Percentiles rank a stretch among this genome's conserved stretches.
Conservation (phyloP, 2,888 invertebrate genomes). For the Epinotia nisella region DNA sequence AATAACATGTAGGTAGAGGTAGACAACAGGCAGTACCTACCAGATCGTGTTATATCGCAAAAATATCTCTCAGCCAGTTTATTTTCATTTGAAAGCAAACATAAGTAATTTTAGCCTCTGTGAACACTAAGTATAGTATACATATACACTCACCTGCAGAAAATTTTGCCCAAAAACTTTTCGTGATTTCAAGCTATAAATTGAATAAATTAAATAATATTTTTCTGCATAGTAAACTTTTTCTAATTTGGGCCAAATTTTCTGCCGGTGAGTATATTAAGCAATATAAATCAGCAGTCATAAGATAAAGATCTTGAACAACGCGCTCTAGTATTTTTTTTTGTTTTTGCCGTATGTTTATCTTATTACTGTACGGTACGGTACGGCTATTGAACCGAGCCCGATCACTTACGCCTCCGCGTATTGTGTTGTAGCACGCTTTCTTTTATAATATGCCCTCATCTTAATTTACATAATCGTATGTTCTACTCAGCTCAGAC, state of each 20-base stretch:
- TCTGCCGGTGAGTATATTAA: too few species aligned
- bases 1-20: too few species aligned
- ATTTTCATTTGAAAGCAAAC: constrained; percentile 9
- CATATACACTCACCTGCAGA: too few species aligned
- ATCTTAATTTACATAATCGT: constrained; percentile 44
- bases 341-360: constrained; percentile 70
- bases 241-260: too few species aligned
- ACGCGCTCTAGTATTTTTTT: constrained; percentile 70
- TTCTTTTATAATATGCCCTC: constrained; percentile 48
- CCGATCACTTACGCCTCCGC: constrained; percentile 62
- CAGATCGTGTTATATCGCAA: constrained; percentile 67
- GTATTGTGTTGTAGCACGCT: constrained; percentile 59
- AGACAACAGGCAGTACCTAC: too few species aligned
- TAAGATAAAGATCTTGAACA: constrained; percentile 47
- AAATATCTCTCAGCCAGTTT: constrained; percentile 57
- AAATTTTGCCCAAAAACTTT: too few species aligned
- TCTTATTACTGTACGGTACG: constrained; percentile 68
- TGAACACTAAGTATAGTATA: too few species aligned
- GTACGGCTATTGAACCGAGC: constrained; percentile 65
- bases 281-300: constrained; percentile 18
- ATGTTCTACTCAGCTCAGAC: constrained; percentile 31
- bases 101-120: constrained; percentile 27
- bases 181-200: too few species aligned
- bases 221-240: too few species aligned
- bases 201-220: too few species aligned